phyloP scores from a whole-genome alignment of 2,797 vertebrate species.

The Rhinatrema bivittatum region DNA sequence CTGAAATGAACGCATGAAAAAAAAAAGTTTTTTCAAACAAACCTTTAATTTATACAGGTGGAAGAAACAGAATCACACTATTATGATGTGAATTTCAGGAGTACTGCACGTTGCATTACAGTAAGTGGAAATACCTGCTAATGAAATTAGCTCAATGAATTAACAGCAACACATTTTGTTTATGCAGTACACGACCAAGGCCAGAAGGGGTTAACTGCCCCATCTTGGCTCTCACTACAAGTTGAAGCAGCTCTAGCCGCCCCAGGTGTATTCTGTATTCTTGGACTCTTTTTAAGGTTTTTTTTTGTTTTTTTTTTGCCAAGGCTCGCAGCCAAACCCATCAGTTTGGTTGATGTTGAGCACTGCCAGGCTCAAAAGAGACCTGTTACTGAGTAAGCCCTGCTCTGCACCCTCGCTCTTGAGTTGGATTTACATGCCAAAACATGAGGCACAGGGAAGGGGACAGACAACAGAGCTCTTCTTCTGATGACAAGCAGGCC shows the following conservation, averaged over 20 bases:
- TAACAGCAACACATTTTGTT: too few species aligned
- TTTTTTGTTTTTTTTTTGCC: too few species aligned
- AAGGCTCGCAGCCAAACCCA: too few species aligned
- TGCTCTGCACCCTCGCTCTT: conserved; percentile 21
- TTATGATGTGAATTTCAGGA: too few species aligned
- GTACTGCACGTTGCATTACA: too few species aligned
- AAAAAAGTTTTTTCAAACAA: too few species aligned
- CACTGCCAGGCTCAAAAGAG: conserved; percentile 2
- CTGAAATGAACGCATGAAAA: too few species aligned
- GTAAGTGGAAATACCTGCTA: too few species aligned
- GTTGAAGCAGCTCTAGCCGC: conserved; percentile 28
- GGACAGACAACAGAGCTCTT: conserved; percentile 28
- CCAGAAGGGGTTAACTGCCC: conserved; percentile 1
- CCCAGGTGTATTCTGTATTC: conserved; percentile 12
- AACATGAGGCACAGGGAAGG: conserved; percentile 35
- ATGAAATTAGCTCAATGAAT: too few species aligned
- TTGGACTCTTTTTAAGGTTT: too few species aligned
- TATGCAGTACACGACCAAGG: conserved; percentile 29
- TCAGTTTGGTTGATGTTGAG: conserved; percentile 8
- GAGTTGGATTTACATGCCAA: conserved; percentile 25
- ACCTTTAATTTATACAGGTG: too few species aligned
- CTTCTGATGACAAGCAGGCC: conserved; percentile 41
- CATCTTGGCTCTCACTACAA: conserved; percentile 14
- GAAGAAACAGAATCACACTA: too few species aligned
- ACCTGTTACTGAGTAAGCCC: background rate